These are phyloP conservation scores for Heliocidaris erythrogramma DNA, from an alignment of 35 echinoderm and acorn worm genomes.

Conservation along the genomic window DNA sequence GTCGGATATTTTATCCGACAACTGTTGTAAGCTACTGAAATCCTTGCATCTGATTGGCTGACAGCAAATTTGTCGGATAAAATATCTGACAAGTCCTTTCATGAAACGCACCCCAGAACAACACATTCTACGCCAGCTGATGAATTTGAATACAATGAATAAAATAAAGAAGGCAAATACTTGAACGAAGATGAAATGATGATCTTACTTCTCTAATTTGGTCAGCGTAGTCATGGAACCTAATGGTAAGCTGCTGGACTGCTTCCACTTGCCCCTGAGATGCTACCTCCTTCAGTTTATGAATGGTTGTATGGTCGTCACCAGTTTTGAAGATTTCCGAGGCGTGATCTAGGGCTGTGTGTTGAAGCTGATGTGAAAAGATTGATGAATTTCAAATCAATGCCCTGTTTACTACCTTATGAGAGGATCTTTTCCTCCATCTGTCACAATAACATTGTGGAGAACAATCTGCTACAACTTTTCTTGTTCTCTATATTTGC, in stretches of 20 bases:
- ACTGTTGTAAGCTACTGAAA: too few relatives aligned
- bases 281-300: constrained; percentile 72
- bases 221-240: constrained; percentile 84
- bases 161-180: background rate
- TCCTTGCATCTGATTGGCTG: too few relatives aligned
- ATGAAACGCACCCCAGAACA: too few relatives aligned
- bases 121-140: too few relatives aligned
- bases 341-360: constrained; percentile 84
- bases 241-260: constrained; percentile 62
- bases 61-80: too few relatives aligned
- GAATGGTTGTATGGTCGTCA: constrained; percentile 66
- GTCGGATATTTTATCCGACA: too few relatives aligned
- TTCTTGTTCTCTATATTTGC: too few relatives aligned
- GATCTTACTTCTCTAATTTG: constrained; percentile 89
- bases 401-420: background rate
- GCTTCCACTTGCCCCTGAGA: constrained; percentile 54
- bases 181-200: background rate
- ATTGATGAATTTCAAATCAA: background rate
- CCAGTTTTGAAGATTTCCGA: constrained; percentile 76
- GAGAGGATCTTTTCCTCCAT: too few relatives aligned
- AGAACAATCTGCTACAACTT: too few relatives aligned
- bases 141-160: background rate
- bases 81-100: too few relatives aligned
- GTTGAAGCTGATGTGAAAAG: constrained; percentile 75
- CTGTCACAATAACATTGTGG: too few relatives aligned